Evolutionary conservation across 2,113 vertebrate species (phyloP).

Genomic region (Gobio gobio): DNA sequence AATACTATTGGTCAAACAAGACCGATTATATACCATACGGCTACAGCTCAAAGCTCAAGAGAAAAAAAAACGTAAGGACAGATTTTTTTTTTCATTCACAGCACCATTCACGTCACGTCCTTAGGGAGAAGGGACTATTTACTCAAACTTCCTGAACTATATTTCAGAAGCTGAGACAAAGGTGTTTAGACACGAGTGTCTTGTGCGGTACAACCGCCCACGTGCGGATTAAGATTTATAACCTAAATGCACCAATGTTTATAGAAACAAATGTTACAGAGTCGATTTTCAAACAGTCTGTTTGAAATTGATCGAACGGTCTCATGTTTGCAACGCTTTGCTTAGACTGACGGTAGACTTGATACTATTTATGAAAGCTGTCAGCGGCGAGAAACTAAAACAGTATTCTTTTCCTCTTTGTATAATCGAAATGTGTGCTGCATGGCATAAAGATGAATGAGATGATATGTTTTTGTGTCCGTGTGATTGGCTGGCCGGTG

Average conservation of each 20-base stretch:
- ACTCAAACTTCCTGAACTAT: constrained; percentile 14
- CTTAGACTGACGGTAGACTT: constrained; percentile 23
- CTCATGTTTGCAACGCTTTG: constrained; percentile 25
- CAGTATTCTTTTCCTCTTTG: constrained; percentile 57
- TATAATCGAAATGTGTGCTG: constrained; percentile 55
- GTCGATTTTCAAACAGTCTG: constrained; percentile 27
- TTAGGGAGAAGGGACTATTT: background rate
- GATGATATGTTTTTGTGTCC: constrained; percentile 60
- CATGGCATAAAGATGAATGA: constrained; percentile 64
- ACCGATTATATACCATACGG: constrained; percentile 32
- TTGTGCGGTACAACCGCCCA: background rate
- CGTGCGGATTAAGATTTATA: constrained; percentile 33
- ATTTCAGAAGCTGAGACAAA: constrained; percentile 35
- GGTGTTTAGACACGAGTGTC: constrained; percentile 35
- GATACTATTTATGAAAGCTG: constrained; percentile 56
- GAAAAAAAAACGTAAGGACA: constrained; percentile 7
- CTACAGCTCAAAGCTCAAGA: background rate
- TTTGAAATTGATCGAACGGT: constrained; percentile 9
- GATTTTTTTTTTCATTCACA: background rate
- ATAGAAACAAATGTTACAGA: constrained; percentile 30
- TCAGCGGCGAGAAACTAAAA: constrained; percentile 49
- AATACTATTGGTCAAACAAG: constrained; percentile 54
- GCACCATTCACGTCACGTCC: background rate
- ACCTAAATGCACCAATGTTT: constrained; percentile 12
- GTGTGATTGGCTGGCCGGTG: constrained; percentile 53